Percentiles rank a stretch among this genome's conserved stretches.
These are phyloP conservation scores for Hippoglossus stenolepis DNA, from an alignment of 2,113 vertebrate genomes.

Conservation along the genomic window DNA sequence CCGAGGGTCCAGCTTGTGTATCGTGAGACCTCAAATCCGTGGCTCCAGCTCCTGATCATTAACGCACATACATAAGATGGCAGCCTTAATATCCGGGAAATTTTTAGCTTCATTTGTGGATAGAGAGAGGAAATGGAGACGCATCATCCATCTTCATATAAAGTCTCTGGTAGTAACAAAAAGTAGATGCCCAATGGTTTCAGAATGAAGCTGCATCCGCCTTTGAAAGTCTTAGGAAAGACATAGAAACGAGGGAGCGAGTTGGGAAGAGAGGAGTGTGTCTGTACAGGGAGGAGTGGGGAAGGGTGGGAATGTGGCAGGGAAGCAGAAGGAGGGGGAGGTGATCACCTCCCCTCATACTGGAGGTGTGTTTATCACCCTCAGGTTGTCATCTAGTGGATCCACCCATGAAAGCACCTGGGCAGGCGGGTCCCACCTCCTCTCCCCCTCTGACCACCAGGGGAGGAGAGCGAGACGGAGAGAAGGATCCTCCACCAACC, in stretches of 20 bases:
- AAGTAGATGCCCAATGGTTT: too few species aligned
- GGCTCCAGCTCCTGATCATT: too few species aligned
- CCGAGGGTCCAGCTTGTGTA: too few species aligned
- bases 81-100: too few species aligned
- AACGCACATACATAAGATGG: too few species aligned
- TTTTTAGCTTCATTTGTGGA: too few species aligned
- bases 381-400: conserved; percentile 27
- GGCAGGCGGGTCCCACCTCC: conserved; percentile 11
- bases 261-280: conserved; percentile 24
- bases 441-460: conserved; percentile 31
- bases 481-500: neutral
- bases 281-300: conserved; percentile 45
- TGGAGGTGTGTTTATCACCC: conserved; percentile 45
- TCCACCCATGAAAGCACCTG: conserved; percentile 51
- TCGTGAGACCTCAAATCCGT: too few species aligned
- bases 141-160: too few species aligned
- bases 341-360: conserved; percentile 21
- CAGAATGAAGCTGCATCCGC: neutral
- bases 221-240: neutral
- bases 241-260: neutral
- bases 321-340: conserved; percentile 16
- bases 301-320: conserved; percentile 44
- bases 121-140: too few species aligned
- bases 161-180: too few species aligned
- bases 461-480: conserved; percentile 7